These are phyloP conservation scores for Aphrocallistes beatrix DNA, from an alignment of 37 sponge, comb jelly and placozoan species.

Conservation along the genomic window DNA sequence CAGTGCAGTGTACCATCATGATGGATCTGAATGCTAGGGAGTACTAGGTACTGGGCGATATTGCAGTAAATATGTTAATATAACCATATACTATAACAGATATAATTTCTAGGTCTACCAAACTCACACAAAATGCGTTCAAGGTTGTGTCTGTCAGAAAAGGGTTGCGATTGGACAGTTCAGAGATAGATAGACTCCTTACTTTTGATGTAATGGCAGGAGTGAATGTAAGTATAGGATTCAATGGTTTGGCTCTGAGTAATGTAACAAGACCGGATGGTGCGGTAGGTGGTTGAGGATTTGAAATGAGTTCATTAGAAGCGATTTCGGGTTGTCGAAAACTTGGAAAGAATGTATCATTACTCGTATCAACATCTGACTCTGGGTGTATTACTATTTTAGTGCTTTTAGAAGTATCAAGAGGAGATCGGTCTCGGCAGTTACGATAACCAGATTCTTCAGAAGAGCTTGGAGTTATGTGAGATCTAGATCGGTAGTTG, in stretches of 20 bases:
- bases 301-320: no score
- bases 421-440: background rate
- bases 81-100: no score
- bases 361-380: background rate
- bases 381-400: background rate
- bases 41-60: background rate
- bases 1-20: background rate
- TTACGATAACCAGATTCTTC: background rate
- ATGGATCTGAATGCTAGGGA: background rate
- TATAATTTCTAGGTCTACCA: background rate
- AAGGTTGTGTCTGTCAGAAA: background rate
- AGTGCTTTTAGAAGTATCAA: background rate
- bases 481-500: no score
- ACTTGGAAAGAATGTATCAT: background rate
- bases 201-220: background rate
- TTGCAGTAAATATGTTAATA: background rate
- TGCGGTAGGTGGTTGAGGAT: no score
- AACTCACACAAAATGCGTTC: background rate
- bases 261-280: background rate
- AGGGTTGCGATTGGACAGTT: background rate
- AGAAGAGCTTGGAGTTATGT: no score
- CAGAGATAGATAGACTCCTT: background rate
- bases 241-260: background rate
- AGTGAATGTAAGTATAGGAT: background rate
- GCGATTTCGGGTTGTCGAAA: background rate